Percentiles rank a stretch among this genome's conserved stretches.
Evolutionary conservation across 2,888 invertebrate species (phyloP).

Genomic region (Polydrusus cervinus): DNA sequence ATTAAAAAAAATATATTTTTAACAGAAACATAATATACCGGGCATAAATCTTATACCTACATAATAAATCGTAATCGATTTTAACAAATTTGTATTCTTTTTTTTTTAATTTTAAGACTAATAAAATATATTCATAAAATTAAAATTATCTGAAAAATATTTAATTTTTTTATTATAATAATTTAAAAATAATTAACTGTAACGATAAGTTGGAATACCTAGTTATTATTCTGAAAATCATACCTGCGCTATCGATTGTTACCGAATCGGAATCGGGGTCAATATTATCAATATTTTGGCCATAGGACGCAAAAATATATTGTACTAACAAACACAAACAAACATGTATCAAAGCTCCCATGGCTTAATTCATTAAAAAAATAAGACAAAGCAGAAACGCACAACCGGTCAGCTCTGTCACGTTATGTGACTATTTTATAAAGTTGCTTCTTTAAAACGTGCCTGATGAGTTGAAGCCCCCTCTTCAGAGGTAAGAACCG

Average conservation of each 20-base stretch:
- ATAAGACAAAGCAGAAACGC: constrained; percentile 36
- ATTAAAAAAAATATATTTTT: too few relatives aligned
- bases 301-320: constrained; percentile 27
- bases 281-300: constrained; percentile 14
- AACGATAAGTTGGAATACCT: too few relatives aligned
- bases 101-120: too few relatives aligned
- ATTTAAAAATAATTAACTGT: too few relatives aligned
- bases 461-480: constrained; percentile 56
- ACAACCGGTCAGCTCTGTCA: constrained; percentile 56
- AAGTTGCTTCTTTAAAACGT: constrained; percentile 68
- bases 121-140: too few relatives aligned
- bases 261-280: constrained; percentile 37
- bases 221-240: not conserved
- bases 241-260: constrained; percentile 43
- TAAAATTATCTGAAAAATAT: too few relatives aligned
- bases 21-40: too few relatives aligned
- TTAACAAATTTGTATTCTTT: too few relatives aligned
- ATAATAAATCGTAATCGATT: too few relatives aligned
- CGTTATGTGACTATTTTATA: constrained; percentile 67
- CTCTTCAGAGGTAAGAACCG: constrained; percentile 57
- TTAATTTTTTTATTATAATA: too few relatives aligned
- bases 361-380: constrained; percentile 41
- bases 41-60: too few relatives aligned
- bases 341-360: constrained; percentile 49
- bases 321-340: constrained; percentile 51